Evolutionary conservation across 2,888 invertebrate species (phyloP).

Genomic region (Lacanobia wlatinum): DNA sequence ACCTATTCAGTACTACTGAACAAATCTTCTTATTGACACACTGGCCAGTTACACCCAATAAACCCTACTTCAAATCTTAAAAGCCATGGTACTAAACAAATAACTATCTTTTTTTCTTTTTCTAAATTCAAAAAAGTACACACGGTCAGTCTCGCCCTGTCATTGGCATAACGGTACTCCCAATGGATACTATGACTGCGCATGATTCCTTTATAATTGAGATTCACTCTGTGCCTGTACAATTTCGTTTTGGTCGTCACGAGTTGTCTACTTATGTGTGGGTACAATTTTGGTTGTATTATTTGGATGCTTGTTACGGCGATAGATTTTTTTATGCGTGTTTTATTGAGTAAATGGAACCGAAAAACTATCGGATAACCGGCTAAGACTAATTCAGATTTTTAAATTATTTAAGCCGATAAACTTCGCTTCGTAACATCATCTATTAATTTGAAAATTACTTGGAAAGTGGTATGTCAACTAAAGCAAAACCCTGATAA

Average conservation of each 20-base stretch:
- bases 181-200: conserved; percentile 85
- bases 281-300: conserved; percentile 24
- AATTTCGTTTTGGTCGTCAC: conserved; percentile 63
- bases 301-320: conserved; percentile 8
- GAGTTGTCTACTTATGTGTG: conserved; percentile 46
- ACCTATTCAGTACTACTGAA: background rate
- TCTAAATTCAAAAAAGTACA: conserved; percentile 40
- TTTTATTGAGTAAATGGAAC: background rate
- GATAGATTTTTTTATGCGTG: background rate
- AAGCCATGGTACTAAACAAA: conserved; percentile 37
- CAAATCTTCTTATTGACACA: background rate
- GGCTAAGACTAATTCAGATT: too few species aligned
- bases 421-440: too few species aligned
- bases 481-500: conserved; percentile 26
- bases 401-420: too few species aligned
- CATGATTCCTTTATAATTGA: conserved; percentile 86
- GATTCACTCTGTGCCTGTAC: conserved; percentile 72
- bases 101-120: conserved; percentile 11
- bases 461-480: background rate
- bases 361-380: background rate
- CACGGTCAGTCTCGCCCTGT: conserved; percentile 70
- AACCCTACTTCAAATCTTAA: conserved; percentile 34
- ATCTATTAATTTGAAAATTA: background rate
- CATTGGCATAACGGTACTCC: conserved; percentile 84
- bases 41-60: conserved; percentile 26